These are phyloP conservation scores for Percina caprodes DNA, from an alignment of 2,113 vertebrate genomes.

Conservation along the genomic window DNA sequence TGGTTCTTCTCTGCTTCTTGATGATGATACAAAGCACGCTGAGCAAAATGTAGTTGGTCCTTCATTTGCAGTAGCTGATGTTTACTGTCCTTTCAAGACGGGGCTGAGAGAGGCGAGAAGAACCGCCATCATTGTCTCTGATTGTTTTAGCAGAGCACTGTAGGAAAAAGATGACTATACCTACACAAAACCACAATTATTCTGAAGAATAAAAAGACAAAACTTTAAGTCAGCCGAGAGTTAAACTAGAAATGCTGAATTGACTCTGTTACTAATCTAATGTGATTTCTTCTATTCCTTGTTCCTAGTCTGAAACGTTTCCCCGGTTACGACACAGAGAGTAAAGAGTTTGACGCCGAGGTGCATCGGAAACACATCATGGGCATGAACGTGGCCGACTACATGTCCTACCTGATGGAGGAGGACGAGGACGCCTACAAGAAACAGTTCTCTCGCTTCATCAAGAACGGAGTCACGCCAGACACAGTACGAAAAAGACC, in stretches of 20 bases:
- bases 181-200: no score
- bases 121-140: no score
- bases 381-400: constrained; percentile 95
- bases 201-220: no score
- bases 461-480: constrained; percentile 93
- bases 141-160: not conserved
- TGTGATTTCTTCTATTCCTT: not conserved
- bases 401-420: constrained; percentile 96
- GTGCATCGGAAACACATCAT: constrained; percentile 97
- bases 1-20: constrained; percentile 64
- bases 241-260: not conserved
- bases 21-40: constrained; percentile 68
- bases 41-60: constrained; percentile 84
- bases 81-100: constrained; percentile 80
- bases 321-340: constrained; percentile 95
- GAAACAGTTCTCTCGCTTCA: constrained; percentile 98
- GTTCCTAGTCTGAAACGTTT: constrained; percentile 92
- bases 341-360: constrained; percentile 97
- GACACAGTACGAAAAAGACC: constrained; percentile 84
- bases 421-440: constrained; percentile 97
- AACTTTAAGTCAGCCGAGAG: not conserved
- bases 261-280: not conserved
- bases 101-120: constrained; percentile 75
- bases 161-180: no score
- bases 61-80: constrained; percentile 81